Base-by-base conservation (phyloP, 2,113 vertebrate species). In the Phyllostomus hastatus region DNA sequence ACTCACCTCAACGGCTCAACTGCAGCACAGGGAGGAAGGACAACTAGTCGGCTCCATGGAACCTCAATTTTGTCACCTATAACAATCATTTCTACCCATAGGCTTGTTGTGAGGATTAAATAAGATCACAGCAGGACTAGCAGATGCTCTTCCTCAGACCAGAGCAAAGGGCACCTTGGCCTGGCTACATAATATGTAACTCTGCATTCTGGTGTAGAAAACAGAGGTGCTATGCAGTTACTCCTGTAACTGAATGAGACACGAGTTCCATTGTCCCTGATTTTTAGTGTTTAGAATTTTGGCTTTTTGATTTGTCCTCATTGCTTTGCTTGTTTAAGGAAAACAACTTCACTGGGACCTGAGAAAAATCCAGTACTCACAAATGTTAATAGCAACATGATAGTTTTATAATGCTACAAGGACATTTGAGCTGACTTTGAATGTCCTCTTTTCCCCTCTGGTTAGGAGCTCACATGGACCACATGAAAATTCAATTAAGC, bases 401-500 rank as follows among this genome's bases (percentile, higher is more conserved):
- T 33, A 79, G 89, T 82, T 73, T 92, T 72, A 90, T 54, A 88
- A 72, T 35, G 48, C 35, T 16, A 10, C 7, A 85, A 2, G 24
- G 48, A 82, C 78, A 83, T 90, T 82, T 69, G 66, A 46, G 17
- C 78, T 38, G n/a, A 87, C 12, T 64, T 1, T 52, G 50, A 87
- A 78, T 46, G 81, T 69, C 46, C 54, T 52, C 46, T 70, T 72
- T 41, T 24, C 46, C 57, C 31, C 46, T 82, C 31, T 14, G n/a
- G 19, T 64, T 86, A 38, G 35, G 54, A 66, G 41, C n/a, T 88
- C 41, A 72, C 14, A 22, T 16, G 35, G 82, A 84, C 52, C 76
- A 87, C 43, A 64, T 72, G 87, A 72, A 97, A 93, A 95, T 91
- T 61, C 69, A 87, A 38, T 95, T n/a, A 78, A 91, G 61, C 11